Percentiles rank a stretch among this genome's conserved stretches.
phyloP scores from a whole-genome alignment of 2,888 invertebrate species.

The Dicranocentrus wangi region DNA sequence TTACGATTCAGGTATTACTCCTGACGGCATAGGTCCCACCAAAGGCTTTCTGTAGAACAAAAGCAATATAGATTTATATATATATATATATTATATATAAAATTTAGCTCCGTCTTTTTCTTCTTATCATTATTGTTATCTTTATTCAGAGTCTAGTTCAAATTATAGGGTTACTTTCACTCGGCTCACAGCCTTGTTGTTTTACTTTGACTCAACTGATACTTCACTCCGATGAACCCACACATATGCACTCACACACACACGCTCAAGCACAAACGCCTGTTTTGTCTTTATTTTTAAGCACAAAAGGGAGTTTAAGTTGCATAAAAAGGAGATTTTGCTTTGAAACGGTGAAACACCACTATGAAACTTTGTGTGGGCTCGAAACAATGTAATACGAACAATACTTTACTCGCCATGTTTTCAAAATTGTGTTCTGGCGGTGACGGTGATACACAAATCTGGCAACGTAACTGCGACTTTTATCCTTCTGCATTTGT shows the following conservation, averaged over 20 bases:
- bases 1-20: neutral
- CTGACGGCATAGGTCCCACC: neutral
- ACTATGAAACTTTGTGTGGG: neutral
- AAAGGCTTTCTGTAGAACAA: neutral
- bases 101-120: neutral
- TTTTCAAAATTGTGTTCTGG: neutral
- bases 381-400: neutral
- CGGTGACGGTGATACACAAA: neutral
- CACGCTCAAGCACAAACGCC: no score
- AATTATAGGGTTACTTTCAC: no score
- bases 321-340: constrained; percentile 6
- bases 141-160: no score
- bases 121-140: neutral
- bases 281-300: no score
- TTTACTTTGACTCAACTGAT: no score
- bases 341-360: constrained; percentile 29
- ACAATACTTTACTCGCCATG: neutral
- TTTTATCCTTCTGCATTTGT: constrained; percentile 7
- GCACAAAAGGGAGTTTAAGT: neutral
- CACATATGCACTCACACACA: no score
- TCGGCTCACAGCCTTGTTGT: no score
- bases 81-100: neutral
- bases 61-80: neutral
- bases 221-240: no score
- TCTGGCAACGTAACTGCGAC: neutral